Conservation (phyloP, 2,113 vertebrate genomes). For the Calypte anna region DNA sequence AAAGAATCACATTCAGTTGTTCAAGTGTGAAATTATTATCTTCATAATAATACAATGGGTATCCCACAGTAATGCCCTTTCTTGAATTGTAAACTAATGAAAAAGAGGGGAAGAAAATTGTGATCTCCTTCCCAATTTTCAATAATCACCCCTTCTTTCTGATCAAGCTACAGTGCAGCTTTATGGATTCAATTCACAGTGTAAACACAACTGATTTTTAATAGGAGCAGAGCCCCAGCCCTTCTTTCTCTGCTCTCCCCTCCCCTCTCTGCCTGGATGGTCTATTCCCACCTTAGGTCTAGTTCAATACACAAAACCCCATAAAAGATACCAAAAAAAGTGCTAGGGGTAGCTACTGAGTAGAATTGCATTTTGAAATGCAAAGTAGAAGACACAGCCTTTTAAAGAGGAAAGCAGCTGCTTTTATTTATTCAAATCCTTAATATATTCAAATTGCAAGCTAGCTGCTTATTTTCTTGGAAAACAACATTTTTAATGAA, state of each 20-base stretch:
- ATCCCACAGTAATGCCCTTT: not conserved
- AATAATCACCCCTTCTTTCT: not conserved
- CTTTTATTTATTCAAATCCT: not conserved
- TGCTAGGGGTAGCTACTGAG: not conserved
- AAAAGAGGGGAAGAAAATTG: not conserved
- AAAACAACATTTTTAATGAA: not conserved
- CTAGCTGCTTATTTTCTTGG: constrained; percentile 6
- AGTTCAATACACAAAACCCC: not conserved
- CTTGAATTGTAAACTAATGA: not conserved
- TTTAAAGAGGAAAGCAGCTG: not conserved
- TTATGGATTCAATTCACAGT: not conserved
- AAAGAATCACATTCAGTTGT: not conserved
- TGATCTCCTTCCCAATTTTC: not conserved
- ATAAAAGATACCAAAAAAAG: not conserved
- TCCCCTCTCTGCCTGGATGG: not conserved
- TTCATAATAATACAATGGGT: not conserved
- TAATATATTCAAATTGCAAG: not conserved
- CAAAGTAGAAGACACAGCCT: not conserved
- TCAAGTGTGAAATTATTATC: not conserved
- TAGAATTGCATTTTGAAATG: fast-evolving
- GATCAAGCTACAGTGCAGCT: not conserved
- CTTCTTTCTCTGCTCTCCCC: not conserved
- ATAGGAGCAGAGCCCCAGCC: fast-evolving
- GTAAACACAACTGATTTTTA: not conserved
- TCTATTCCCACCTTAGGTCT: not conserved